phyloP scores from a whole-genome alignment of 2,113 vertebrate species.

The Takifugu bimaculatus region DNA sequence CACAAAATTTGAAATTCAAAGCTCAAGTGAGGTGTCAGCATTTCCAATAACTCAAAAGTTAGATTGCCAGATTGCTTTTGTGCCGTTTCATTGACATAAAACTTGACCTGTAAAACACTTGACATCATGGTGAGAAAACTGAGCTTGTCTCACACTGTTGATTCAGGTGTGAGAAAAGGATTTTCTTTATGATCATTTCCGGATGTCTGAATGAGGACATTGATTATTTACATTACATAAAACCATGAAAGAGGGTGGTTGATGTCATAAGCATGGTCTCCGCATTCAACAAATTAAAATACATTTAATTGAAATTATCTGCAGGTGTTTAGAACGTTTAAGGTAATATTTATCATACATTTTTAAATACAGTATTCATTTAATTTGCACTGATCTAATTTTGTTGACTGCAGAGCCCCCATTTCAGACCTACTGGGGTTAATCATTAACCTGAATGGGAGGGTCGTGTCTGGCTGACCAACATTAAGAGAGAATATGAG shows the following conservation, averaged over 20 bases:
- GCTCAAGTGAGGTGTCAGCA: background rate
- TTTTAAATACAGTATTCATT: no score
- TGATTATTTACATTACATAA: background rate
- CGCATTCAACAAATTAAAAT: no score
- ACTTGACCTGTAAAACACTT: slow-evolving; percentile 14
- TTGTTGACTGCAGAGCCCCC: no score
- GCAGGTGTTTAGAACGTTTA: no score
- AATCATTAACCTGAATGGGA: slow-evolving; percentile 58
- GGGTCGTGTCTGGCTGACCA: background rate
- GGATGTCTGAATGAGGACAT: slow-evolving; percentile 5
- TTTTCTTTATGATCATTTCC: slow-evolving; percentile 11
- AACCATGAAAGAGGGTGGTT: no score
- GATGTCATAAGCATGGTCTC: no score
- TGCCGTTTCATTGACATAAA: slow-evolving; percentile 29
- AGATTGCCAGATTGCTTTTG: background rate
- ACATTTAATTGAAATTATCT: no score
- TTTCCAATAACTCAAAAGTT: background rate
- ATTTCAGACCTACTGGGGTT: slow-evolving; percentile 40
- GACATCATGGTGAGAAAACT: slow-evolving; percentile 27
- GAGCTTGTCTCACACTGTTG: slow-evolving; percentile 21
- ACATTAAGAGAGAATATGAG: slow-evolving; percentile 37
- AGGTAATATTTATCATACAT: no score
- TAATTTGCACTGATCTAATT: no score
- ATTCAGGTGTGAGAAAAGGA: slow-evolving; percentile 43
- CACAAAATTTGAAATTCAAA: no score